Percentiles rank a stretch among this genome's conserved stretches.
These are phyloP conservation scores for Helicolenus hilgendorfi DNA, from an alignment of 2,797 vertebrate species.

Conservation along the genomic window DNA sequence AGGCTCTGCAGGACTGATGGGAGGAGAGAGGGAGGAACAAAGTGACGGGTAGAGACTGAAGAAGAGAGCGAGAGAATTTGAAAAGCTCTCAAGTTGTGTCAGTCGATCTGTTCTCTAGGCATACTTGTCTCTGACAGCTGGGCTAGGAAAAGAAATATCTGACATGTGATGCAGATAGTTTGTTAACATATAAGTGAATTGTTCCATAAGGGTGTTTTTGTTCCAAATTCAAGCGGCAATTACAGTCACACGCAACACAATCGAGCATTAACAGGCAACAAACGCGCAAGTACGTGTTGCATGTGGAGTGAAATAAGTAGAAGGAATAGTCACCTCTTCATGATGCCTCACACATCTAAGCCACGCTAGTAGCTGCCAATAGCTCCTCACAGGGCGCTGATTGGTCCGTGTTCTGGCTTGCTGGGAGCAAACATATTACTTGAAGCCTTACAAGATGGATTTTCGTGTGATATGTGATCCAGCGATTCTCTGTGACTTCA, in stretches of 20 bases:
- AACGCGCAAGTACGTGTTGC: background rate
- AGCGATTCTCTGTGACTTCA: no score
- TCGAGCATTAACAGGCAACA: background rate
- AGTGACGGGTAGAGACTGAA: background rate
- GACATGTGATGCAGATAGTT: background rate
- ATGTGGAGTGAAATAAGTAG: background rate
- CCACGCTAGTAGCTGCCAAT: no score
- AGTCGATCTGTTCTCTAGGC: background rate
- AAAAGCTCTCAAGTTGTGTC: background rate
- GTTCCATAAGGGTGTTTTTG: background rate
- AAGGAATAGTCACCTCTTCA: no score
- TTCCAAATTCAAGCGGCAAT: background rate
- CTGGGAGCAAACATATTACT: no score
- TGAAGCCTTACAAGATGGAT: no score
- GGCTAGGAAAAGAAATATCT: background rate
- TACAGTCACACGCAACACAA: background rate
- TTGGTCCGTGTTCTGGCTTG: no score
- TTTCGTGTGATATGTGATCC: no score
- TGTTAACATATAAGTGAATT: background rate
- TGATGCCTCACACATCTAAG: no score
- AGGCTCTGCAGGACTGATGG: background rate
- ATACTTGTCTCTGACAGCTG: background rate
- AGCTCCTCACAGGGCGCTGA: no score
- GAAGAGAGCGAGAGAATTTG: background rate
- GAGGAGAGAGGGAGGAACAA: background rate